Base-by-base conservation (phyloP, 2,113 vertebrate species). In the Nycticryphes semicollaris region DNA sequence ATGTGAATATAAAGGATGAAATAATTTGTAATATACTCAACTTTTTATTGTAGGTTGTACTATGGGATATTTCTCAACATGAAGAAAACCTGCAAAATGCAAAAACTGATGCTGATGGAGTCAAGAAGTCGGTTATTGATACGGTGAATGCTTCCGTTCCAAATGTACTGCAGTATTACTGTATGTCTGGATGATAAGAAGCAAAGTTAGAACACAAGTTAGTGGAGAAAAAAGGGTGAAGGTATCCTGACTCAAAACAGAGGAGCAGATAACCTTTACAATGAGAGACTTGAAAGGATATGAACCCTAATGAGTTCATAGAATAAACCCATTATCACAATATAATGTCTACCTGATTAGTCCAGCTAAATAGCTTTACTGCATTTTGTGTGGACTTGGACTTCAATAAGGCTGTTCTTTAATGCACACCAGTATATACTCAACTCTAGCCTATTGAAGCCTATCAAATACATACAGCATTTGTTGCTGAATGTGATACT, bases 31-130 rank as follows among this genome's bases (percentile, higher is more conserved):
- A 69, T 47, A 31, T 31, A 60, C 22, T 75, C 2, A 30, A 30
- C 84, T 87, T 96, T 50, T 93, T 21, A 53, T 89, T 87, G 27
- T 86, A 99, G 99, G 77, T 99, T 39, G 98, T 98, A 76, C 77
- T 99, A 43, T 99, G 99, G 99, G 98, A 99, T 92, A 98, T 99
- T 91, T 99, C 99, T 7, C 87, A 97, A 41, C 93, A 99, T 5
- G 91, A 97, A 56, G 92, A 97, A 3, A 97, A 92, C 59, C 96
- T 99, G 74, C 96, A 98, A 89, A 98, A 87, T 50, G 69, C 95
- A 23, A 98, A 97, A 50, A 37, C 93, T 1, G 87, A 90, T 25
- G 57, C 94, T 31, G 69, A 92, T 20, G 89, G 43, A 87, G 94
- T 92, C 83, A 96, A 97, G 74, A 94, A 74, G 78, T 66, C 63